A percentile compares a stretch with the other conserved stretches of the same genome.
These are phyloP conservation scores for Rhinogobius similis DNA, from an alignment of 2,113 vertebrate species.

Conservation along the genomic window DNA sequence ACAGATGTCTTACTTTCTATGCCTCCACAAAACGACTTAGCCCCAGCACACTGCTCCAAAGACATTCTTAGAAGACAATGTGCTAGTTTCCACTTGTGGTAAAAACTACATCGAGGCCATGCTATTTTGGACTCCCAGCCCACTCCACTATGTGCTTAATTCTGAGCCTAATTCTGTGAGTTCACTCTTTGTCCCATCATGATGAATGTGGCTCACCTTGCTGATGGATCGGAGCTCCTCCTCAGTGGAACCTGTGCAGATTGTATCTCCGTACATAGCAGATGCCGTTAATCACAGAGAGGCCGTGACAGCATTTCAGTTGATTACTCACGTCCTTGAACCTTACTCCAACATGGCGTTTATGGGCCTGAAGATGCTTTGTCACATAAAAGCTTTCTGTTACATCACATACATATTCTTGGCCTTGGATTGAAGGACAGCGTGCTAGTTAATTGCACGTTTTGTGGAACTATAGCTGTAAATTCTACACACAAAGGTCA, in stretches of 20 bases:
- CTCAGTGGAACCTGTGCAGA: constrained; percentile 47
- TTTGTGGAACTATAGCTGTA: constrained; percentile 9
- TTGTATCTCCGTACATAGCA: constrained; percentile 25
- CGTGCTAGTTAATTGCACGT: not conserved
- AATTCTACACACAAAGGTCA: constrained; percentile 17
- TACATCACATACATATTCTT: not conserved
- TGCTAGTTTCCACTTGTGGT: constrained; percentile 63
- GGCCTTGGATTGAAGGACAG: constrained; percentile 1
- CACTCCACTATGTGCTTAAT: constrained; percentile 56
- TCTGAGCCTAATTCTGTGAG: constrained; percentile 54
- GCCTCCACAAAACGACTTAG: constrained; percentile 66
- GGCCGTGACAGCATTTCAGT: constrained; percentile 26
- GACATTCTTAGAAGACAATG: constrained; percentile 60
- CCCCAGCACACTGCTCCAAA: constrained; percentile 44
- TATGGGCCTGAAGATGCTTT: constrained; percentile 32
- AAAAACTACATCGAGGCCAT: constrained; percentile 63
- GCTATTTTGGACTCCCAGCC: constrained; percentile 67
- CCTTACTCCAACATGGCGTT: constrained; percentile 38
- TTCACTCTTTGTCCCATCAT: constrained; percentile 42
- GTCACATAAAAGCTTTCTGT: constrained; percentile 23
- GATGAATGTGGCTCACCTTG: constrained; percentile 29
- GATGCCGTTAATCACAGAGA: constrained; percentile 29
- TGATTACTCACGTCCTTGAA: constrained; percentile 67
- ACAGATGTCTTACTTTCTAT: constrained; percentile 15
- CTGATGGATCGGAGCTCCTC: constrained; percentile 47